Percentiles rank a stretch among this genome's conserved stretches.
These are phyloP conservation scores for Kryphioiulus occultus DNA, from an alignment of 2,888 invertebrate species.

Conservation along the genomic window DNA sequence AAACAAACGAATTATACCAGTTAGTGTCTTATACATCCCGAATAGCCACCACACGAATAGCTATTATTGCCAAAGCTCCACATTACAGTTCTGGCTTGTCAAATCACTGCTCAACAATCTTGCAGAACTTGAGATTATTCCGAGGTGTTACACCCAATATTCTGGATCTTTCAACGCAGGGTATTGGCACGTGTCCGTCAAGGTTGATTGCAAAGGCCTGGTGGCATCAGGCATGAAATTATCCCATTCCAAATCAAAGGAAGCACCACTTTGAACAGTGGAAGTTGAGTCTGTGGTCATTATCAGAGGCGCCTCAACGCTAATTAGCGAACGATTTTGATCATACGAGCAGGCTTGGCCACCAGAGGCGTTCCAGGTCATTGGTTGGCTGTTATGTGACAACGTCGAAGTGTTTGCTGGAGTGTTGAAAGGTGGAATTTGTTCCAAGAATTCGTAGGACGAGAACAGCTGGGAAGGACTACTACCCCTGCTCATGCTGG, in stretches of 20 bases:
- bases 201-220: too few species aligned
- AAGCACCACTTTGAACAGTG: neutral
- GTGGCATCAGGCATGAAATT: too few species aligned
- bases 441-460: neutral
- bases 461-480: neutral
- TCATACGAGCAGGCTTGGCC: neutral
- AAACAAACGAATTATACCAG: too few species aligned
- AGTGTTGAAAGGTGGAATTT: neutral
- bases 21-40: too few species aligned
- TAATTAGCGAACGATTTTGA: neutral
- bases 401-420: neutral
- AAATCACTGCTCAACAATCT: too few species aligned
- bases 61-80: too few species aligned
- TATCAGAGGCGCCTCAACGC: neutral
- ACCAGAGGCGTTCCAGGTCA: neutral
- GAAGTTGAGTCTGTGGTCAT: neutral
- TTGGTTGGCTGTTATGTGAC: neutral
- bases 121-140: too few species aligned
- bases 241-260: neutral
- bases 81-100: too few species aligned
- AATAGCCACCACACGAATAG: too few species aligned
- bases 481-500: neutral
- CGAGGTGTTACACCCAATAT: too few species aligned
- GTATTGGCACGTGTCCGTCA: too few species aligned
- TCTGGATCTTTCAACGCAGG: too few species aligned